Conservation (phyloP, 2,797 vertebrate genomes). For the Eulemur rubriventer region DNA sequence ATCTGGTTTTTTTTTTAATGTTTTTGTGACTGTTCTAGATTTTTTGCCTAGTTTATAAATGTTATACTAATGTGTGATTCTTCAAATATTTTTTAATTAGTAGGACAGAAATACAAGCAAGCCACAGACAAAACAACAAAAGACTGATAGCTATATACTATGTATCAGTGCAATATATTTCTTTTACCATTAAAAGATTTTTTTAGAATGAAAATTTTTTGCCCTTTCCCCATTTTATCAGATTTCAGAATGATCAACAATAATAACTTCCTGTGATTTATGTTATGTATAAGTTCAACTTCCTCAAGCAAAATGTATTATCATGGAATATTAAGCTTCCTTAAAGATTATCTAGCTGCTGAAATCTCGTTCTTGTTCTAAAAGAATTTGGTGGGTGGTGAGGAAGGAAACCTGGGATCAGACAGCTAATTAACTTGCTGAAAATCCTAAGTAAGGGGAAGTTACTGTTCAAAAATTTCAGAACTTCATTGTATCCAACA, state of each 20-base stretch:
- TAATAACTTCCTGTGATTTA: background rate
- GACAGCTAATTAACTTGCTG: background rate
- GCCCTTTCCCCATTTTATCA: background rate
- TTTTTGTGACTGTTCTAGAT: background rate
- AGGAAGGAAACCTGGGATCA: background rate
- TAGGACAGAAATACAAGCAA: background rate
- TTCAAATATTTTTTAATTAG: background rate
- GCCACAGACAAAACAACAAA: background rate
- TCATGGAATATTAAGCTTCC: too few relatives aligned
- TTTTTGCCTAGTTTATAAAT: background rate
- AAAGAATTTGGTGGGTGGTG: background rate
- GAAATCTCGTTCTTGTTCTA: rapidly evolving
- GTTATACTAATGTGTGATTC: background rate
- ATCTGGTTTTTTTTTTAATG: background rate
- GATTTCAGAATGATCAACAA: background rate
- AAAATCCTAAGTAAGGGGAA: background rate
- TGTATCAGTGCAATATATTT: background rate
- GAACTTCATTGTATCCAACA: rapidly evolving
- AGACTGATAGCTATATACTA: background rate
- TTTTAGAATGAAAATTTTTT: background rate
- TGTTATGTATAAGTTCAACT: background rate
- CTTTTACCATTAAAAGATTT: background rate
- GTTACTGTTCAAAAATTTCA: background rate
- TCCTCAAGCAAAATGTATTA: background rate
- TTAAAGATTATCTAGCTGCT: background rate